Evolutionary conservation across 1,140 invertebrate species (phyloP).

Genomic region (Papilio polyxenes): DNA sequence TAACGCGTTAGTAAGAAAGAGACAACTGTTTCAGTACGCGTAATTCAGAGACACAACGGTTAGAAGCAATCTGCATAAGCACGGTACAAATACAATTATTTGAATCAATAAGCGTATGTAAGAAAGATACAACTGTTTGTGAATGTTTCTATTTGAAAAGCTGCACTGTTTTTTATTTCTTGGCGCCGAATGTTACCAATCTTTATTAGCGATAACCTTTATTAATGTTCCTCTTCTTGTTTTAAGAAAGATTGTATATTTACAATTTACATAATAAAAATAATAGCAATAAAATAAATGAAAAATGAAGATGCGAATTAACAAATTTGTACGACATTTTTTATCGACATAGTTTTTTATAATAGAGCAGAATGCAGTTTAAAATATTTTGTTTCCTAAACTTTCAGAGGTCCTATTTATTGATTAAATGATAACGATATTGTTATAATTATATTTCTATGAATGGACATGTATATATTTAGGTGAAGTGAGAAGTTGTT

Average conservation of each 20-base stretch:
- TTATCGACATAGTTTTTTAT: slow-evolving; percentile 80
- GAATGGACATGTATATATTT: slow-evolving; percentile 76
- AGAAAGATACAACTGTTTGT: slow-evolving; percentile 32
- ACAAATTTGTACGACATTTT: slow-evolving; percentile 78
- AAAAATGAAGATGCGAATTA: slow-evolving; percentile 76
- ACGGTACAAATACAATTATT: slow-evolving; percentile 32
- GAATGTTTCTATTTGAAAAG: slow-evolving; percentile 81
- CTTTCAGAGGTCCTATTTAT: slow-evolving; percentile 82
- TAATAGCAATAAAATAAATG: slow-evolving; percentile 80
- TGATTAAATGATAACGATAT: slow-evolving; percentile 72
- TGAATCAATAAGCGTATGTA: slow-evolving; percentile 55
- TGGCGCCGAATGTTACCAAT: slow-evolving; percentile 78
- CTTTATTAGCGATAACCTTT: slow-evolving; percentile 78
- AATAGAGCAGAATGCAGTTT: slow-evolving; percentile 78
- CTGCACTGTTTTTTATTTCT: slow-evolving; percentile 77
- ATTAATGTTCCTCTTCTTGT: slow-evolving; percentile 82
- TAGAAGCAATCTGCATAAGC: not conserved
- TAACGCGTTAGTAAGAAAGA: slow-evolving; percentile 49
- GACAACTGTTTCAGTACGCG: slow-evolving; percentile 39
- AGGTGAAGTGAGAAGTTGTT: slow-evolving; percentile 67
- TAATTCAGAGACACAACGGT: slow-evolving; percentile 43
- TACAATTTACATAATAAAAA: slow-evolving; percentile 78
- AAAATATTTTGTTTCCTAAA: slow-evolving; percentile 81
- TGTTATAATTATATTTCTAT: slow-evolving; percentile 80
- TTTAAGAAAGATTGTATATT: slow-evolving; percentile 82